Base-by-base conservation (phyloP, 1,140 invertebrate species). In the Eurytemora carolleeae region DNA sequence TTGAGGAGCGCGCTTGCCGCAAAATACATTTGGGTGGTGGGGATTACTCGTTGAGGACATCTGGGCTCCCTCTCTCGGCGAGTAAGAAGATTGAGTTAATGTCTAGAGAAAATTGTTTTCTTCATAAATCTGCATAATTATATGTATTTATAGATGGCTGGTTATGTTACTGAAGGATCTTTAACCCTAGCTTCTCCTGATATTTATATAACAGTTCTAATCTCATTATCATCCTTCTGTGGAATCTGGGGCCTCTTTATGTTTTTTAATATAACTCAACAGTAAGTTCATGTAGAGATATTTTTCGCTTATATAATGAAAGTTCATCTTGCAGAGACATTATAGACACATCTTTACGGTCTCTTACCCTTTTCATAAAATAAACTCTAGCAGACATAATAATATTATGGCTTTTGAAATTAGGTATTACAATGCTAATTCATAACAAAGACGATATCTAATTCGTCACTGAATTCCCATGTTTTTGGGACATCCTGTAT, bases 211-310 rank as follows among this genome's bases (percentile, higher is more conserved):
- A 59, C 25, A 15, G 31, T 59, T 21, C n/a, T 59, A 1, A 16
- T 59, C 2, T 15, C 25, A 18, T 19, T 59, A 22, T 24, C 22
- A 15, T 59, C 31, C 22, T 25, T 59, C 18, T 31, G 24, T 2
- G 58, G 58, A 3, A 16, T 59, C 19, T 59, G 58, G 58, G 58
- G 23, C 21, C 58, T 59, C n/a, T 59, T 59, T 31, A 31, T 59
- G 58, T 59, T 59, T 31, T 25, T 59, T n/a, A 25, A 31, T 31
- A 59, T 59, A 26, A 59, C 58, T 59, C 21, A 59, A 44, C 7
- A 44, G 31, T 44, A 44, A 44, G 31, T n/a, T n/a, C n/a, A n/a
- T n/a, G n/a, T n/a, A n/a, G n/a, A n/a, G n/a, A n/a, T n/a, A n/a
- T n/a, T n/a, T n/a, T n/a, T n/a, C n/a, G n/a, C n/a, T n/a, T n/a